Conservation (phyloP, 2,797 vertebrate species). For the Macropodus opercularis region DNA sequence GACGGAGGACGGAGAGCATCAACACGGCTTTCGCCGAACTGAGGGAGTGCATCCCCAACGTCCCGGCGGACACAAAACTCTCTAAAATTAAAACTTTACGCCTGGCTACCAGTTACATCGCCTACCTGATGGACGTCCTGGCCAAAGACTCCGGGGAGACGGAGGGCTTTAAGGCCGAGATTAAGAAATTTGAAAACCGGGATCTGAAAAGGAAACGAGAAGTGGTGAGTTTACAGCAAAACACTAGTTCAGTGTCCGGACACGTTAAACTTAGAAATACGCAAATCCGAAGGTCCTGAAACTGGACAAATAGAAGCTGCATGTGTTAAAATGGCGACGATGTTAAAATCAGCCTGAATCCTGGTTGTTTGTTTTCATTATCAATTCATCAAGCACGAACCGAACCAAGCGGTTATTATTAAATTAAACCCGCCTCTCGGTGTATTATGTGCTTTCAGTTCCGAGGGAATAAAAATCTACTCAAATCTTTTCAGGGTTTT, state of each 20-base stretch:
- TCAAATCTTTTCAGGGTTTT: too few species aligned
- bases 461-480: too few species aligned
- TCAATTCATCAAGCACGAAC: not conserved
- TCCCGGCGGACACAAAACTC: slow-evolving; percentile 90
- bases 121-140: slow-evolving; percentile 92
- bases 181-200: slow-evolving; percentile 89
- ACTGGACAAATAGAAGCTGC: not conserved
- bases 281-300: not conserved
- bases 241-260: too few species aligned
- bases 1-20: slow-evolving; percentile 91
- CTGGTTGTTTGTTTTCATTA: not conserved
- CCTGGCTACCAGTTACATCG: slow-evolving; percentile 91
- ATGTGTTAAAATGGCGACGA: not conserved
- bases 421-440: not conserved
- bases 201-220: slow-evolving; percentile 92
- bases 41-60: slow-evolving; percentile 90
- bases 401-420: not conserved
- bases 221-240: slow-evolving; percentile 79
- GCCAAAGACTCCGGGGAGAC: slow-evolving; percentile 91
- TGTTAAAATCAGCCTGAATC: not conserved
- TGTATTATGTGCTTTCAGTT: too few species aligned
- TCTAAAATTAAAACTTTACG: slow-evolving; percentile 92
- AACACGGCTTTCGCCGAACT: slow-evolving; percentile 92
- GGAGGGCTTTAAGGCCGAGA: slow-evolving; percentile 93
- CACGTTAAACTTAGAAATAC: not conserved